Conservation (phyloP, 2,797 vertebrate genomes). For the Eulemur coronatus region DNA sequence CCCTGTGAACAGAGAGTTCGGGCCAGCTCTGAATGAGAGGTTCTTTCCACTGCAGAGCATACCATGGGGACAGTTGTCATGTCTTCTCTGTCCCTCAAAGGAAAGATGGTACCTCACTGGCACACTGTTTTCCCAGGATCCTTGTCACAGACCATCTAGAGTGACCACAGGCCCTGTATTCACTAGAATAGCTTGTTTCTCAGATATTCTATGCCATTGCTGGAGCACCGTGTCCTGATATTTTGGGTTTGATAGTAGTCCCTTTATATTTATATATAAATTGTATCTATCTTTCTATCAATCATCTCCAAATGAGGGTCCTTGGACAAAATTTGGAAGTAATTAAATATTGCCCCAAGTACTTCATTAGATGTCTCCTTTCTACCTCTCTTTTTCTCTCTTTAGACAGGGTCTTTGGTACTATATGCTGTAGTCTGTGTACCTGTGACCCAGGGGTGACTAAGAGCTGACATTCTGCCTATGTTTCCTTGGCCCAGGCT, state of each 20-base stretch:
- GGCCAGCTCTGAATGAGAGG: background rate
- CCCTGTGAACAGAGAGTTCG: background rate
- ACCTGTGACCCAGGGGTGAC: fast-evolving
- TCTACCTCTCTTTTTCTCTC: background rate
- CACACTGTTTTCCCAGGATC: background rate
- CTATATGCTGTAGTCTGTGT: background rate
- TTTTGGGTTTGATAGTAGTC: background rate
- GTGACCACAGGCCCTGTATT: background rate
- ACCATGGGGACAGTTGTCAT: background rate
- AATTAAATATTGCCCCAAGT: background rate
- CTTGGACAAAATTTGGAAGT: background rate
- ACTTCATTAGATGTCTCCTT: background rate
- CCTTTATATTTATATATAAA: background rate
- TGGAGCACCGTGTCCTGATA: background rate
- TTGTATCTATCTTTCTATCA: background rate
- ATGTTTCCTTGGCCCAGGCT: background rate
- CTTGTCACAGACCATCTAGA: background rate
- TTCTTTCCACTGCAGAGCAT: background rate
- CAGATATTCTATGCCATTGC: background rate
- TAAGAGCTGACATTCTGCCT: background rate
- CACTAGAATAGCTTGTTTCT: background rate
- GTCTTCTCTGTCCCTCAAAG: background rate
- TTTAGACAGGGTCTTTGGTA: background rate
- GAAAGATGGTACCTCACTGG: background rate
- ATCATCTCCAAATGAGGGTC: background rate